Conservation (phyloP, 2,888 invertebrate genomes). For the Cryptocheilus praepositus region DNA sequence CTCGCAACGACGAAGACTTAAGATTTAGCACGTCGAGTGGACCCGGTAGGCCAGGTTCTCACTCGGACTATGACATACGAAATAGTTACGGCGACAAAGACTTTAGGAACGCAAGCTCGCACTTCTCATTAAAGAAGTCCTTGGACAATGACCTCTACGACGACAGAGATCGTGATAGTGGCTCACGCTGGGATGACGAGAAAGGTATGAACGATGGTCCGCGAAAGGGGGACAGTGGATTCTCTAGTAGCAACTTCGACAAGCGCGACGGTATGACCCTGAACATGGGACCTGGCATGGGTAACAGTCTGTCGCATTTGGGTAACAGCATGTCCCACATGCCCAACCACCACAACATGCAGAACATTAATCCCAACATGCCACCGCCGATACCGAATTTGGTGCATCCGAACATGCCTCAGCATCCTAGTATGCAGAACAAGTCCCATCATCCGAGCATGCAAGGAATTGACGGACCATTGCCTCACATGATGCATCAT, state of each 20-base stretch:
- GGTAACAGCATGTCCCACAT: slow-evolving; percentile 50
- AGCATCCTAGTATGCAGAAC: slow-evolving; percentile 54
- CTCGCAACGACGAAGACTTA: slow-evolving; percentile 61
- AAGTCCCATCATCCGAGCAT: slow-evolving; percentile 51
- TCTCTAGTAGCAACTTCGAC: slow-evolving; percentile 56
- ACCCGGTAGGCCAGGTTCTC: slow-evolving; percentile 60
- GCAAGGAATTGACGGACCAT: slow-evolving; percentile 62
- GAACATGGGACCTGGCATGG: slow-evolving; percentile 48
- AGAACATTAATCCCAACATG: slow-evolving; percentile 68
- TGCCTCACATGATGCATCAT: slow-evolving; percentile 67
- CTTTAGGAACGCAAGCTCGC: slow-evolving; percentile 53
- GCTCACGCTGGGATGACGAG: slow-evolving; percentile 66
- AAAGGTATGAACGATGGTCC: slow-evolving; percentile 47
- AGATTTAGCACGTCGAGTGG: slow-evolving; percentile 60
- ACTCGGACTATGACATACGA: slow-evolving; percentile 58
- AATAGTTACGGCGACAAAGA: slow-evolving; percentile 64
- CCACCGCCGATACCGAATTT: slow-evolving; percentile 59
- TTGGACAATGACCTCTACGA: slow-evolving; percentile 49
- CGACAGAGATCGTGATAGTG: slow-evolving; percentile 51
- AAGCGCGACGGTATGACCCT: slow-evolving; percentile 61
- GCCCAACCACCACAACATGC: slow-evolving; percentile 67
- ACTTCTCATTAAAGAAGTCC: slow-evolving; percentile 47
- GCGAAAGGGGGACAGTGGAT: slow-evolving; percentile 50
- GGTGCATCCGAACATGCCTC: slow-evolving; percentile 60
- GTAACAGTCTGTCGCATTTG: slow-evolving; percentile 49